These are phyloP conservation scores for Distichodus sexfasciatus DNA, from an alignment of 2,797 vertebrate genomes.

Conservation along the genomic window DNA sequence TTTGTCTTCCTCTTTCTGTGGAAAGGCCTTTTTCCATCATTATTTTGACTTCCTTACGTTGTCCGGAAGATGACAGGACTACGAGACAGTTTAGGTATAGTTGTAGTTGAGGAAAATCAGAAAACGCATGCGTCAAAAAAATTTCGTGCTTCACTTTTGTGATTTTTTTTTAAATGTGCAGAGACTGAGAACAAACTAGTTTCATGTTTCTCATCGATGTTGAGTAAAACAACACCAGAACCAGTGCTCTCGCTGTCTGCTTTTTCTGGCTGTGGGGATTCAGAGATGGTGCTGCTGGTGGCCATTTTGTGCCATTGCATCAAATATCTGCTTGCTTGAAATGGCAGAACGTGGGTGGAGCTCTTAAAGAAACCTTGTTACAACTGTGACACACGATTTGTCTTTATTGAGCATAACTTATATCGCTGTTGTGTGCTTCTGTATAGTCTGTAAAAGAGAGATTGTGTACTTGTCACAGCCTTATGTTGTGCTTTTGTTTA, in stretches of 20 bases:
- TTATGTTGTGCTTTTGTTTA: no score
- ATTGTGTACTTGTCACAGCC: no score
- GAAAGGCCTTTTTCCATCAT: no score
- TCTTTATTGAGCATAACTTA: neutral
- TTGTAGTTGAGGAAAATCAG: no score
- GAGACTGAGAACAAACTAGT: neutral
- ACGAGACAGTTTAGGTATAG: no score
- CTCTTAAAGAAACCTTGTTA: constrained; percentile 24
- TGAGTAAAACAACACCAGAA: no score
- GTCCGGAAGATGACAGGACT: no score
- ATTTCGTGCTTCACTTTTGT: neutral
- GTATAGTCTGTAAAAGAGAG: no score
- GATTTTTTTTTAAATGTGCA: neutral
- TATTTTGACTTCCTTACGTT: no score
- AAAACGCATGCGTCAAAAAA: no score
- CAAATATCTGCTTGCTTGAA: constrained; percentile 13
- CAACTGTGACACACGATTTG: neutral
- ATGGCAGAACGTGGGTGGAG: constrained; percentile 33
- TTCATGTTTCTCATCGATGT: no score
- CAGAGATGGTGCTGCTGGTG: constrained; percentile 28
- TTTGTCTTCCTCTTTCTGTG: no score
- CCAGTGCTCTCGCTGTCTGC: neutral
- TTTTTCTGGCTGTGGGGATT: constrained; percentile 18
- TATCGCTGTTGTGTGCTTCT: neutral
- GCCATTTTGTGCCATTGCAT: constrained; percentile 48